A percentile compares a stretch with the other conserved stretches of the same genome.
These are phyloP conservation scores for Galerucella pusilla DNA, from an alignment of 2,888 invertebrate genomes.

Conservation along the genomic window DNA sequence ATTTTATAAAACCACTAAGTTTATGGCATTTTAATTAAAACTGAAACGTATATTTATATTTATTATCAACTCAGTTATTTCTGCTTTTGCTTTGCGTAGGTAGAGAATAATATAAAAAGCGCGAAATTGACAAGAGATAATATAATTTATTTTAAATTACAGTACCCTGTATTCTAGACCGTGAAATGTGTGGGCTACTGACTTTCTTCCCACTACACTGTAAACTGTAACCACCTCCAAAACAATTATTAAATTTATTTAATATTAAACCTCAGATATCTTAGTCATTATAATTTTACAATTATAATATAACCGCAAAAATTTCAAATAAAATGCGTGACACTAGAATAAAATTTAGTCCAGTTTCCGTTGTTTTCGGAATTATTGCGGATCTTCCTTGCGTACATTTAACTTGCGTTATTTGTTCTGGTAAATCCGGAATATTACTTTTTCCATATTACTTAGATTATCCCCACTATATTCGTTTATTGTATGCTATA, in stretches of 20 bases:
- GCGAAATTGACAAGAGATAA: too few species aligned
- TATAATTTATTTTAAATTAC: too few species aligned
- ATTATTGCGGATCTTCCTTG: neutral
- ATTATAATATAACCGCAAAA: neutral
- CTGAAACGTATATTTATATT: too few species aligned
- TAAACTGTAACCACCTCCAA: neutral
- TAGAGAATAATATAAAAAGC: too few species aligned
- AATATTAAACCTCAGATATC: neutral
- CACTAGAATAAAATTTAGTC: too few species aligned
- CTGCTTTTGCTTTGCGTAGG: neutral
- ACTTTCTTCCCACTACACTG: neutral
- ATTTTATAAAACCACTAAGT: too few species aligned
- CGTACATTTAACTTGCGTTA: slow-evolving; percentile 2
- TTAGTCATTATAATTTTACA: neutral
- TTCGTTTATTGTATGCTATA: slow-evolving; percentile 31
- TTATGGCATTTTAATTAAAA: too few species aligned
- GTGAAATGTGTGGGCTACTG: neutral
- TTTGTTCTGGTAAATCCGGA: slow-evolving; percentile 30
- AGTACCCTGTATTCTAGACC: neutral
- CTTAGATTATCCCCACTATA: slow-evolving; percentile 37
- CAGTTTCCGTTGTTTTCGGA: neutral
- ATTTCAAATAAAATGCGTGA: neutral
- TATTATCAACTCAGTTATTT: neutral
- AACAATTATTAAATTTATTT: neutral
- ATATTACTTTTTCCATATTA: slow-evolving; percentile 6